These are phyloP conservation scores for Protaetia brevitarsis DNA, from an alignment of 1,140 invertebrate genomes.

Conservation along the genomic window DNA sequence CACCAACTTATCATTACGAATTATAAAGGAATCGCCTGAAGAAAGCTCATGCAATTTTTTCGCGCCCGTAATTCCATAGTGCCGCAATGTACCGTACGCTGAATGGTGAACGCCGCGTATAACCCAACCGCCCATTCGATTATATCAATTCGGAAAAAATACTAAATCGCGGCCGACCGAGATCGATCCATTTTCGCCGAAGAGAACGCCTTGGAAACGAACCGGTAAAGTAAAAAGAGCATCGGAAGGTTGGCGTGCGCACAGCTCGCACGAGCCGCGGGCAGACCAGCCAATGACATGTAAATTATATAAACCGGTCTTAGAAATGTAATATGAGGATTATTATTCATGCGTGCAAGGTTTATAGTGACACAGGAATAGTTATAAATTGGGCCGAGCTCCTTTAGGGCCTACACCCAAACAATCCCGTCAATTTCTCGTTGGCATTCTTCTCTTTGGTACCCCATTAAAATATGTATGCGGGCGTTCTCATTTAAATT, in stretches of 20 bases:
- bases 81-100: not conserved
- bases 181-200: not conserved
- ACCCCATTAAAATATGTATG: conserved; percentile 2
- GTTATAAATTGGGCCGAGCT: conserved; percentile 3
- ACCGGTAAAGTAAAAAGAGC: conserved; percentile 1
- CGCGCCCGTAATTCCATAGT: not conserved
- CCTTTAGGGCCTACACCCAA: not conserved
- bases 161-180: not conserved
- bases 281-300: conserved; percentile 22
- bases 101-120: not conserved
- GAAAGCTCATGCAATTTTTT: no score
- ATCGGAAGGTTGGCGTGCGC: conserved; percentile 13
- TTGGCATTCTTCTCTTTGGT: conserved; percentile 3
- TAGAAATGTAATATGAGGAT: conserved; percentile 24
- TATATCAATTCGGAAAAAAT: conserved; percentile 1
- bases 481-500: conserved; percentile 7
- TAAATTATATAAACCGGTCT: conserved; percentile 26
- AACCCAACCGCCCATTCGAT: not conserved
- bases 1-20: no score
- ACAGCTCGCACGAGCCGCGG: conserved; percentile 16
- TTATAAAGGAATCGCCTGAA: no score
- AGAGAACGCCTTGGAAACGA: not conserved
- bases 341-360: conserved; percentile 17
- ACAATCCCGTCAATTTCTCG: no score
- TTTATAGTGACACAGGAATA: conserved; percentile 26